Evolutionary conservation across 2,797 vertebrate species (phyloP).

Genomic region (Diplodus puntazzo): DNA sequence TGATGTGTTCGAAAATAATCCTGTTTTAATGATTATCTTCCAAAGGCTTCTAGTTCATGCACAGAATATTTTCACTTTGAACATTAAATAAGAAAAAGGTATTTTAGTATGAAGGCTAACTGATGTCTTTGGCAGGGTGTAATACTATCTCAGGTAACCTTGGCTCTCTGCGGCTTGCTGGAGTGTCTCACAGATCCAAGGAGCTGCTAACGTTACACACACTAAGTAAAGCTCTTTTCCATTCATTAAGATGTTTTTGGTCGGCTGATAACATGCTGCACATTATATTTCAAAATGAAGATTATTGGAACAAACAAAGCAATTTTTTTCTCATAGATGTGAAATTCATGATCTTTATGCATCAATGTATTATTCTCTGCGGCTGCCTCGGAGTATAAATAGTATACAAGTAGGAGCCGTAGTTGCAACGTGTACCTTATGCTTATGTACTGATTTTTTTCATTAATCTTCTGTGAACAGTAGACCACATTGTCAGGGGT

Average conservation of each 20-base stretch:
- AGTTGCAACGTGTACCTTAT: conserved; percentile 13
- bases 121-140: no score
- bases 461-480: no score
- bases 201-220: background rate
- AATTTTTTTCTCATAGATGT: background rate
- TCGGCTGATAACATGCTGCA: no score
- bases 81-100: background rate
- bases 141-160: background rate
- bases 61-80: no score
- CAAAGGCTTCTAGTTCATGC: no score
- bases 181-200: background rate
- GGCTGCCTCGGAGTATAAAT: background rate
- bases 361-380: background rate
- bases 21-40: no score
- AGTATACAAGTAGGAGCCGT: background rate
- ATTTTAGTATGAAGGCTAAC: no score
- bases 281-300: no score
- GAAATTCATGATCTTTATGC: background rate
- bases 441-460: conserved; percentile 5
- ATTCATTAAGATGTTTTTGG: no score
- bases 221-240: no score
- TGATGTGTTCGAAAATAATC: no score
- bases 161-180: background rate
- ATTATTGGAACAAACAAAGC: background rate
- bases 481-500: background rate